phyloP scores from a whole-genome alignment of 30 jellyfish, hydroid and myxozoan genomes.

The Hydra vulgaris region DNA sequence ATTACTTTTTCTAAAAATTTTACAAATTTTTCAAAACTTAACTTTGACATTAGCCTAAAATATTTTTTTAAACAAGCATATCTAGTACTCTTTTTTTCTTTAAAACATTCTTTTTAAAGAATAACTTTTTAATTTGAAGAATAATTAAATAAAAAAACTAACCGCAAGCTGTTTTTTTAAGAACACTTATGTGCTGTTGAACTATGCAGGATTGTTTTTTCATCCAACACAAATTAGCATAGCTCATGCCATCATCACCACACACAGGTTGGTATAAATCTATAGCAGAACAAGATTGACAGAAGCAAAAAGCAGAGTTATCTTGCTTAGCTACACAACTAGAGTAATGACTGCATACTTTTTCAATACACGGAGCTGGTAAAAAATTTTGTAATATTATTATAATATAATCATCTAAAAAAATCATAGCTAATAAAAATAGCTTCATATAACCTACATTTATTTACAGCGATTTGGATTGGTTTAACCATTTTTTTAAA shows the following conservation, averaged over 20 bases:
- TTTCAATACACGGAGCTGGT: slow-evolving; percentile 39
- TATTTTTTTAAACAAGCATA: too few relatives aligned
- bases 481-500: neutral
- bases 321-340: slow-evolving; percentile 20
- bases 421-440: too few relatives aligned
- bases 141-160: too few relatives aligned
- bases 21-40: too few relatives aligned
- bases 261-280: slow-evolving; percentile 38
- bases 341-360: slow-evolving; percentile 31
- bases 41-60: too few relatives aligned
- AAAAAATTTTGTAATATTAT: too few relatives aligned
- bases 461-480: slow-evolving; percentile 1
- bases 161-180: slow-evolving; percentile 16
- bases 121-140: too few relatives aligned
- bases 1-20: too few relatives aligned
- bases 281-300: neutral
- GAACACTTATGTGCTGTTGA: slow-evolving; percentile 10
- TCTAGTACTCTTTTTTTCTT: too few relatives aligned
- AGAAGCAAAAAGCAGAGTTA: neutral
- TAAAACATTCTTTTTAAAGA: too few relatives aligned
- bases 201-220: slow-evolving; percentile 30
- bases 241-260: slow-evolving; percentile 56
- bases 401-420: too few relatives aligned
- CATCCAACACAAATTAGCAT: slow-evolving; percentile 65
- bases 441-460: neutral